Conservation (phyloP, 2,888 invertebrate species). For the Xylophagus ater region DNA sequence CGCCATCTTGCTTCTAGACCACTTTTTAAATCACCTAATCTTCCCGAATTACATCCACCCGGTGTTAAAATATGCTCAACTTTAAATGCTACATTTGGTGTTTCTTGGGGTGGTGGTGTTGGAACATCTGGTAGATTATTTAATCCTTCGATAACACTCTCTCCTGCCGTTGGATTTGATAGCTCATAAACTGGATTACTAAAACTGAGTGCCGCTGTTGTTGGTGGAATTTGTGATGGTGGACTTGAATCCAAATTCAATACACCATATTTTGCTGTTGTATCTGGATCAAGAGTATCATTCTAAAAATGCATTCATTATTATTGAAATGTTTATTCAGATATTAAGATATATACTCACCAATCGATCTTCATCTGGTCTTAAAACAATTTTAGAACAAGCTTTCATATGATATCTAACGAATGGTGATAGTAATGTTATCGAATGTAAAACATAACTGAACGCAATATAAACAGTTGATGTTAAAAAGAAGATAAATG, state of each 20-base stretch:
- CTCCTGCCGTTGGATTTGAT: constrained; percentile 47
- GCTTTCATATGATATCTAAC: constrained; percentile 73
- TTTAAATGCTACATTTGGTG: constrained; percentile 35
- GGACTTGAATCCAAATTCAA: constrained; percentile 64
- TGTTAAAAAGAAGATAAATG: constrained; percentile 74
- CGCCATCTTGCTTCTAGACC: constrained; percentile 53
- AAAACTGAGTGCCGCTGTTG: constrained; percentile 57
- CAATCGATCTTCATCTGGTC: constrained; percentile 66
- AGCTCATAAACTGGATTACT: constrained; percentile 79
- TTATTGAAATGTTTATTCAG: too few relatives aligned
- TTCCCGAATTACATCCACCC: constrained; percentile 32
- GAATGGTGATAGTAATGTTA: constrained; percentile 68
- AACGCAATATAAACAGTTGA: constrained; percentile 64
- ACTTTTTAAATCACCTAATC: constrained; percentile 32
- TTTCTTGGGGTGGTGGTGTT: constrained; percentile 31
- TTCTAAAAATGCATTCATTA: constrained; percentile 39
- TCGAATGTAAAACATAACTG: constrained; percentile 67
- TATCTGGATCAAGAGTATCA: constrained; percentile 46
- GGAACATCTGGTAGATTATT: constrained; percentile 34
- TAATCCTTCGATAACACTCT: constrained; percentile 38
- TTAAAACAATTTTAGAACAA: constrained; percentile 65
- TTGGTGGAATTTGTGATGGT: constrained; percentile 33
- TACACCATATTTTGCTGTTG: constrained; percentile 58
- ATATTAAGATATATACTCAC: constrained; percentile 20
- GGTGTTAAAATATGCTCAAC: constrained; percentile 39